Evolutionary conservation across 2,113 vertebrate species (phyloP), one percentile per base, ranked within the genome.

Genomic region (Notothenia coriiceps): DNA sequence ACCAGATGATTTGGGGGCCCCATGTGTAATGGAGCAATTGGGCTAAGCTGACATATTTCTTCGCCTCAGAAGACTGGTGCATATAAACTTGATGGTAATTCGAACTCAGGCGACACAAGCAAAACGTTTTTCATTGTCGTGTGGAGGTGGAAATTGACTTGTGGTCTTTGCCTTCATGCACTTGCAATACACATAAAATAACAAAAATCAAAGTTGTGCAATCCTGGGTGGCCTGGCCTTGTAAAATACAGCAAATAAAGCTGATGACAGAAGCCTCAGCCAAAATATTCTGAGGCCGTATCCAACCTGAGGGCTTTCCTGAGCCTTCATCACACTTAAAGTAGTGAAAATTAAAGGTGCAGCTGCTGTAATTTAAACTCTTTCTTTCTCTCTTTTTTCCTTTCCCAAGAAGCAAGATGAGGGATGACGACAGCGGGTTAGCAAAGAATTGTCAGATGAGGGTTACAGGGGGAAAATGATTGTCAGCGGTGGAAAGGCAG

Each of bases 391-490:
- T 10, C 35, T 5, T 29, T n/a, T 17, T 35, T 35, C 22, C 72
- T 29, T 62, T 60, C 63, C 62, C 69, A 59, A 55, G 76, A 51
- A 52, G 33, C 29, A 13, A 22, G 22, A 64, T 11, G 80, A 79
- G 51, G 46, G 69, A 90, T 88, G 88, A 89, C 69, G 77, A 77
- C 61, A 69, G 79, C 18, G 47, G 73, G 79, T 77, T 44, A 81
- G 61, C 85, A 11, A 47, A 55, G 71, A 85, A 60, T 68, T 67
- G 84, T 88, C 84, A 88, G 86, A 85, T 79, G 90, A 89, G 80
- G 77, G 52, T 63, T 81, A 62, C 43, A 82, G 86, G 69, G 29
- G 90, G 90, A 89, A 92, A 93, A 93, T 89, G 77, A 86, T 85
- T 86, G 87, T 90, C 83, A 85, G 82, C 44, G 59, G 67, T 80